Percentiles rank a stretch among this genome's conserved stretches.
These are phyloP conservation scores for Drosophila sp. DNA, from an alignment of 1,140 invertebrate species.

Conservation along the genomic window DNA sequence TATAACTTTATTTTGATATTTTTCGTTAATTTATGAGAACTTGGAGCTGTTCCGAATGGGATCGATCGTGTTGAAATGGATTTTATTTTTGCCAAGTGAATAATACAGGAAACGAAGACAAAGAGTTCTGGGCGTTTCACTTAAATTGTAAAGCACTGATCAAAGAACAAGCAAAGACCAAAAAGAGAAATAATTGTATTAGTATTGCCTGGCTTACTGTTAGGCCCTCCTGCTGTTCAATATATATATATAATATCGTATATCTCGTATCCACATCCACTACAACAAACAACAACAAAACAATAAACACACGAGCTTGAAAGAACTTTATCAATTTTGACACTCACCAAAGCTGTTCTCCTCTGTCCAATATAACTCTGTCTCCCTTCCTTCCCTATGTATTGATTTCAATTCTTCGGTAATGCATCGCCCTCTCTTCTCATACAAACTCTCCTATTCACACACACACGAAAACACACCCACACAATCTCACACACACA, in stretches of 20 bases:
- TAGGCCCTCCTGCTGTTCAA: constrained; percentile 51
- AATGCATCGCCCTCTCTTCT: constrained; percentile 55
- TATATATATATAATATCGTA: constrained; percentile 15
- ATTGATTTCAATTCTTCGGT: constrained; percentile 59
- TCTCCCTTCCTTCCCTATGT: constrained; percentile 19
- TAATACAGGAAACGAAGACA: constrained; percentile 3
- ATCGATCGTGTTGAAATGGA: background rate
- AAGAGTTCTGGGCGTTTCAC: constrained; percentile 41
- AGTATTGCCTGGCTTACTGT: constrained; percentile 68
- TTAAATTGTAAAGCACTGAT: constrained; percentile 64
- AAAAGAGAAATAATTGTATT: constrained; percentile 43
- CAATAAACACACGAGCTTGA: constrained; percentile 66
- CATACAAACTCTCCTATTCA: constrained; percentile 5
- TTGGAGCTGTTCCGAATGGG: background rate
- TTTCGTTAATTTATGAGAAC: too few species aligned
- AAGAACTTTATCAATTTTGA: constrained; percentile 46
- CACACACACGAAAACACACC: constrained; percentile 35
- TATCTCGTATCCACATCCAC: constrained; percentile 41
- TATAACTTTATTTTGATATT: too few species aligned
- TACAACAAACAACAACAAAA: constrained; percentile 37
- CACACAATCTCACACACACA: constrained; percentile 28
- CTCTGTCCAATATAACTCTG: background rate
- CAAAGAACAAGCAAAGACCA: constrained; percentile 26
- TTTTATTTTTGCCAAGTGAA: background rate
- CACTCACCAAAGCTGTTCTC: constrained; percentile 36